Percentiles rank a stretch among this genome's conserved stretches.
Conservation (phyloP, 2,113 vertebrate genomes). For the Sterrhoptilus dennistouni region DNA sequence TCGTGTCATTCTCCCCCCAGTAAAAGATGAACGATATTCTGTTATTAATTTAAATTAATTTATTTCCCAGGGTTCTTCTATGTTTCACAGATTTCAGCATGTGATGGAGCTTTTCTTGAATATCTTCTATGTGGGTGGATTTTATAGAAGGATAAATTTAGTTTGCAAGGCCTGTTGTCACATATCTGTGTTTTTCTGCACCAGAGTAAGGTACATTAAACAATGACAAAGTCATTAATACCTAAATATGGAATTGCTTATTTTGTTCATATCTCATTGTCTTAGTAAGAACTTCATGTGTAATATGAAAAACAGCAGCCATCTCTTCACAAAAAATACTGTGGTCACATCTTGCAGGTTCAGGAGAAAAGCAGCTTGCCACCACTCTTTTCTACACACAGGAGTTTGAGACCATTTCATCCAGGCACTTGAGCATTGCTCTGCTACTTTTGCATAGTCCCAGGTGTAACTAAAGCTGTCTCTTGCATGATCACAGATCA, state of each 20-base stretch:
- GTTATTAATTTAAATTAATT: background rate
- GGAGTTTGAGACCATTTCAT: background rate
- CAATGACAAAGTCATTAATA: constrained; percentile 6
- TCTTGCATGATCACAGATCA: background rate
- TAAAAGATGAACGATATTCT: background rate
- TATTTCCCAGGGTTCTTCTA: background rate
- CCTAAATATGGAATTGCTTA: background rate
- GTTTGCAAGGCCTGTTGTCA: constrained; percentile 1
- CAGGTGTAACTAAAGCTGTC: background rate
- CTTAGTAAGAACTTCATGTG: background rate
- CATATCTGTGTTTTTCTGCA: constrained; percentile 5
- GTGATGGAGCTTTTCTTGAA: constrained; percentile 22
- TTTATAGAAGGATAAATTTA: constrained; percentile 13
- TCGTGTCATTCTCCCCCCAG: background rate
- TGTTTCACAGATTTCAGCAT: constrained; percentile 20
- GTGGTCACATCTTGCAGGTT: background rate
- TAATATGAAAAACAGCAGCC: background rate
- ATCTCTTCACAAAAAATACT: background rate
- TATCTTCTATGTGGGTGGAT: background rate
- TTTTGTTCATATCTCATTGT: background rate
- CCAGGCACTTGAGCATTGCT: background rate
- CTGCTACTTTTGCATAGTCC: background rate
- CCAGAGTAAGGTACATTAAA: background rate
- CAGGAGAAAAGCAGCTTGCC: background rate
- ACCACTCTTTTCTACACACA: background rate